Base-by-base conservation (phyloP, 2,113 vertebrate species). In the Myotis lucifugus region DNA sequence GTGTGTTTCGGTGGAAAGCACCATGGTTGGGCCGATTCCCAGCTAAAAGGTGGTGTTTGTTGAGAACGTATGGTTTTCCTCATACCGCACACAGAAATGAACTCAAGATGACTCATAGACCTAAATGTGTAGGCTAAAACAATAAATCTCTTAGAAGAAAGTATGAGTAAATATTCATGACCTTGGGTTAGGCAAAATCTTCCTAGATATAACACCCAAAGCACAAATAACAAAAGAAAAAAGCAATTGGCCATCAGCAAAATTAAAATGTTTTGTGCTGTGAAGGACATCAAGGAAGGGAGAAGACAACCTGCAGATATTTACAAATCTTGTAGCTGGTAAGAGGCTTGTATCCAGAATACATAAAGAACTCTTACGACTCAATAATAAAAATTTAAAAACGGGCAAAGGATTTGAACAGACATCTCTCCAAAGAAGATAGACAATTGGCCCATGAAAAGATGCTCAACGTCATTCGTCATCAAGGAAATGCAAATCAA, bases 111-210 rank as follows among this genome's bases (percentile, higher is more conserved):
- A 66, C 82, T 77, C 14, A 74, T 32, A 67, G 32, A 29, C 9
- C 40, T 50, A 87, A 66, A 13, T 40, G 12, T 29, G 67, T 73
- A 78, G 95, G 10, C 72, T 92, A 72, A 91, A 88, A 94, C 50
- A 56, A 29, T 82, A 77, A 73, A 86, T 69, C 27, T 81, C 46
- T 70, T 84, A 66, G 69, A 84, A 81, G 67, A 88, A 93, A 88
- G 81, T n/a, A 12, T 48, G 25, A 76, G 21, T 87, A 84, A 74
- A 48, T 74, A 85, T 83, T 66, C 42, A 54, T n/a, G 50, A 79
- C 27, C 50, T 72, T 40, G 46, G 12, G 64, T 67, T 79, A 34
- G 70, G 82, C 32, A 95, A 95, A 54, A 72, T 3, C 21, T 70
- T 46, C 61, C 37, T 67, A 54, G 25, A 50, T 54, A 59, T 64